Percentiles rank a stretch among this genome's conserved stretches.
Conservation (phyloP, 1,140 invertebrate species). For the Oedothorax gibbosus region DNA sequence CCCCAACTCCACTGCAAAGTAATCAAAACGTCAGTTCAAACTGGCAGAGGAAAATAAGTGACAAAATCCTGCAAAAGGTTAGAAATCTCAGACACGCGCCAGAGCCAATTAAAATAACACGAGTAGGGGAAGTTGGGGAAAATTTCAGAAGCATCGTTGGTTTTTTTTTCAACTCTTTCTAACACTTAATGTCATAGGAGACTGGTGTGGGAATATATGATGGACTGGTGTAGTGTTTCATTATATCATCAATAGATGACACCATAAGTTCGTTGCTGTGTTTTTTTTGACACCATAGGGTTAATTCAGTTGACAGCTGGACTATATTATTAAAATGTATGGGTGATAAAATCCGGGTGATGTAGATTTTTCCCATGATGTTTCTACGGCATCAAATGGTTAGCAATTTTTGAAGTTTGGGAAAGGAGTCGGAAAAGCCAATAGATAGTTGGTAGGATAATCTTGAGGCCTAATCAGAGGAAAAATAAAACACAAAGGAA, state of each 20-base stretch:
- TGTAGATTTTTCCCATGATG: too few species aligned
- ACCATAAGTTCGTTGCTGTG: too few species aligned
- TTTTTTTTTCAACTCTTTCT: neutral
- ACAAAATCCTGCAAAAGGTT: neutral
- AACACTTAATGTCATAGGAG: conserved; percentile 24
- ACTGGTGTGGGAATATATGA: neutral
- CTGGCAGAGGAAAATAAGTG: conserved; percentile 22
- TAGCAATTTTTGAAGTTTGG: too few species aligned
- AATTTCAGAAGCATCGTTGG: conserved; percentile 6
- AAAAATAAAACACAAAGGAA: too few species aligned
- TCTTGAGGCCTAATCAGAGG: too few species aligned
- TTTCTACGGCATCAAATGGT: too few species aligned
- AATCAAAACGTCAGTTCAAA: conserved; percentile 51
- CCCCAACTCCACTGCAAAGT: neutral
- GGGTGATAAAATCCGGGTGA: too few species aligned
- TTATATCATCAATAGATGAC: conserved; percentile 28
- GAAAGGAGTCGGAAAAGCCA: too few species aligned
- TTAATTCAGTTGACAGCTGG: too few species aligned
- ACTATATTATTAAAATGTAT: too few species aligned
- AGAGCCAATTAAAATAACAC: conserved; percentile 24
- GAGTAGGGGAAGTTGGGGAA: neutral
- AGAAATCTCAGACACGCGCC: conserved; percentile 25
- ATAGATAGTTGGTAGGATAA: too few species aligned
- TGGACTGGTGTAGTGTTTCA: conserved; percentile 27
- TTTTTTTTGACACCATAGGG: too few species aligned